Evolutionary conservation across 2,797 vertebrate species (phyloP).

Genomic region (Nannoperca australis): DNA sequence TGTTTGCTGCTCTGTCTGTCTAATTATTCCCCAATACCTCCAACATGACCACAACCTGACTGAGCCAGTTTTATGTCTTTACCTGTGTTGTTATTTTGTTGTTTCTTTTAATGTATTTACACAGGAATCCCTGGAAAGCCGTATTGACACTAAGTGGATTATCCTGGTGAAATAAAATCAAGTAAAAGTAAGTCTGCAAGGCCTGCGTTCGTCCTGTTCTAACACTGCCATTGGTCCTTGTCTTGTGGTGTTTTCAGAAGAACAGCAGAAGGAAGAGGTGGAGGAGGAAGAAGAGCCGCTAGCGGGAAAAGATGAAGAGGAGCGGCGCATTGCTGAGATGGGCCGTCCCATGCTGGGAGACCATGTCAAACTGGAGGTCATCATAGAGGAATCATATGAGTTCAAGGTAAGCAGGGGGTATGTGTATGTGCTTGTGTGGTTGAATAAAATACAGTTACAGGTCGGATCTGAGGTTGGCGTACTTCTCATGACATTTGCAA

Average conservation of each 20-base stretch:
- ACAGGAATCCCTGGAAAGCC: not conserved
- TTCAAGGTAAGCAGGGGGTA: slow-evolving; percentile 90
- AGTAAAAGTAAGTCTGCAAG: not conserved
- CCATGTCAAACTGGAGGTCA: slow-evolving; percentile 94
- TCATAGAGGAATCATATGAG: slow-evolving; percentile 99
- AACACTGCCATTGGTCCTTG: not conserved
- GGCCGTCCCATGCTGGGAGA: slow-evolving; percentile 95
- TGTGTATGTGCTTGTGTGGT: slow-evolving; percentile 20
- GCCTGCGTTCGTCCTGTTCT: not conserved
- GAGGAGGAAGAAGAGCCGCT: slow-evolving; percentile 89
- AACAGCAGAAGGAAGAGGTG: slow-evolving; percentile 69
- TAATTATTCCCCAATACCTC: not conserved
- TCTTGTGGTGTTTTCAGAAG: slow-evolving; percentile 85
- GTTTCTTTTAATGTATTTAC: not conserved
- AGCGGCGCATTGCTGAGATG: slow-evolving; percentile 95
- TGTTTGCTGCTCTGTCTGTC: not conserved
- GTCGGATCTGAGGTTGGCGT: not conserved
- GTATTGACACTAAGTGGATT: not conserved
- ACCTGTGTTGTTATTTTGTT: not conserved
- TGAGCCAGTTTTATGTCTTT: not conserved
- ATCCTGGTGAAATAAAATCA: not conserved
- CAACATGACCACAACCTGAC: not conserved
- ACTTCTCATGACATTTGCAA: not conserved
- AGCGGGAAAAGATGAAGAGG: slow-evolving; percentile 93
- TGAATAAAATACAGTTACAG: not conserved